Evolutionary conservation across 2,888 invertebrate species (phyloP), one percentile per base, ranked within the genome.

Genomic region (Galeopsomyia nigrocyanea): DNA sequence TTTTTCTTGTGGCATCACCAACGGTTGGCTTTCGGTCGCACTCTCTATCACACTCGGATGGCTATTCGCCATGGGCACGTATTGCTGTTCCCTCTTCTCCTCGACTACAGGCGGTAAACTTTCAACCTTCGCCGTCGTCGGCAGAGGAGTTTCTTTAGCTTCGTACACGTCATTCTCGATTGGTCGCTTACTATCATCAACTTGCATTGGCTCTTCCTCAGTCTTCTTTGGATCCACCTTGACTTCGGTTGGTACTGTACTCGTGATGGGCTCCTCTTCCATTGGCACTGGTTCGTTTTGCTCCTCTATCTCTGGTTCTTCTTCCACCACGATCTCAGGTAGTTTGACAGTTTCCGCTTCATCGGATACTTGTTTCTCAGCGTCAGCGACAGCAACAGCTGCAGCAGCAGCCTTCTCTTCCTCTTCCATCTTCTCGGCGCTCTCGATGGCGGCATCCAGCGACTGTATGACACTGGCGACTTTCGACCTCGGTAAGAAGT

Each of bases 221-320:
- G 19, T 57, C 19, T 67, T 71, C 57, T 64, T 47, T n/a, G 58
- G 58, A 14, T 26, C 49, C 2, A 39, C 6, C 50, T 56, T 67
- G 2, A 49, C 50, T 0, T 62, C 55, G 1, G 31, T 53, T 60
- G 46, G 31, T 39, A n/a, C 31, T 19, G 17, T 39, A n/a, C 13
- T 53, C 5, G 46, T 9, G 13, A 39, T 47, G 22, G 73, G 66
- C 65, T 67, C 75, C 26, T 51, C 66, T 58, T 75, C 69, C 21
- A 75, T 73, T 0, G 78, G 55, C 39, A 39, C 39, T 13, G 39
- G 39, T 13, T 39, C 39, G 13, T 10, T 39, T 39, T 39, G 7
- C 73, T 88, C 88, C 78, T 88, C 87, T 1, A 88, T 87, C 0
- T 87, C 87, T 50, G 62, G 70, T 17, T 77, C 76, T 51, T 77